Evolutionary conservation across 1,140 invertebrate genomes (phyloP).

Genomic region (Euborellia annulipes): DNA sequence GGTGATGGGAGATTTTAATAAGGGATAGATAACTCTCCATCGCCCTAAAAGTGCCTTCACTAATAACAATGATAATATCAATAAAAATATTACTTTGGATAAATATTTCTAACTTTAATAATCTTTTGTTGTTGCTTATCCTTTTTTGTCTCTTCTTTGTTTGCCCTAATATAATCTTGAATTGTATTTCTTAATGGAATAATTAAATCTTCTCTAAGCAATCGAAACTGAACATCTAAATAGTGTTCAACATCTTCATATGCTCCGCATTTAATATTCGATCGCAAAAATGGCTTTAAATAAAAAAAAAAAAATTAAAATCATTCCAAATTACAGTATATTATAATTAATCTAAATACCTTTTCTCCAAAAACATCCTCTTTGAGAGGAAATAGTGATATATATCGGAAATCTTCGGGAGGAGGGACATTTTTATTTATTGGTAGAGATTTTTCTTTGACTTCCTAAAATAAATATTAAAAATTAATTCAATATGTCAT

Average conservation of each 20-base stretch:
- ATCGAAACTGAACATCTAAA: slow-evolving; percentile 56
- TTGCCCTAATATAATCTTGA: slow-evolving; percentile 19
- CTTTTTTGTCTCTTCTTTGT: slow-evolving; percentile 3
- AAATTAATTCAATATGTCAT: too few species aligned
- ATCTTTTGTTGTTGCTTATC: too few species aligned
- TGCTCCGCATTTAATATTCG: slow-evolving; percentile 39
- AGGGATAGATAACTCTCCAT: too few species aligned
- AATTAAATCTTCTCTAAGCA: slow-evolving; percentile 59
- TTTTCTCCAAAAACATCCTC: slow-evolving; percentile 15
- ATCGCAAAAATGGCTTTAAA: slow-evolving; percentile 30
- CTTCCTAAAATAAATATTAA: neutral
- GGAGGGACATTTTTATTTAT: neutral
- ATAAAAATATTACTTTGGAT: too few species aligned
- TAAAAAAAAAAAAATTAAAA: too few species aligned
- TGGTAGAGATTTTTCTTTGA: neutral
- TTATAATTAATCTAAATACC: neutral
- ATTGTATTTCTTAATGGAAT: slow-evolving; percentile 38
- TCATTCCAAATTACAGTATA: slow-evolving; percentile 7
- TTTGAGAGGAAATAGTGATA: slow-evolving; percentile 2
- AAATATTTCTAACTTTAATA: too few species aligned
- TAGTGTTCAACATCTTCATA: slow-evolving; percentile 52
- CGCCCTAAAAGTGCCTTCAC: too few species aligned
- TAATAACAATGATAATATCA: too few species aligned
- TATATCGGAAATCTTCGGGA: slow-evolving; percentile 7
- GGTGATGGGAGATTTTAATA: too few species aligned